phyloP scores from a whole-genome alignment of 2,888 invertebrate genomes.

The Apodemia duryi region DNA sequence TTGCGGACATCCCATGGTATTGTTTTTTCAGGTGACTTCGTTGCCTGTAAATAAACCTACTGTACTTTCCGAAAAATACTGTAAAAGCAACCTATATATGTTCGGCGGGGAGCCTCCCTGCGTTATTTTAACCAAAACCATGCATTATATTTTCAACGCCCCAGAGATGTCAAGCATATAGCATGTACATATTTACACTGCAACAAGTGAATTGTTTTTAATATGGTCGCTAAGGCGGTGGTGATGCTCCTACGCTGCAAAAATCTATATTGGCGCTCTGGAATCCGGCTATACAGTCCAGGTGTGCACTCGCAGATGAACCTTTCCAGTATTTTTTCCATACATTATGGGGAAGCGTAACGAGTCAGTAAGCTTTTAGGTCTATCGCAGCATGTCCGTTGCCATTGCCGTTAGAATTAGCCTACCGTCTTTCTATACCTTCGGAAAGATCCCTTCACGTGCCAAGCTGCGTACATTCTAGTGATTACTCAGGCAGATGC shows the following conservation, averaged over 20 bases:
- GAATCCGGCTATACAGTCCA: background rate
- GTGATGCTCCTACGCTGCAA: background rate
- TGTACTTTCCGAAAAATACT: conserved; percentile 31
- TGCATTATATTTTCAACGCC: background rate
- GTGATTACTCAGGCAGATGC: too few species aligned
- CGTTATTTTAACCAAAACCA: background rate
- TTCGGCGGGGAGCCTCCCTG: background rate
- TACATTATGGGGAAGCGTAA: background rate
- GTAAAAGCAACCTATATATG: background rate
- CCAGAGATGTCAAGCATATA: background rate
- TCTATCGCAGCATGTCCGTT: too few species aligned
- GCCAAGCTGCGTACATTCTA: too few species aligned
- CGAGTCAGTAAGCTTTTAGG: too few species aligned
- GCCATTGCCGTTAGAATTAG: too few species aligned
- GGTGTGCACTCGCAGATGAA: background rate
- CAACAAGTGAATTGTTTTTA: background rate
- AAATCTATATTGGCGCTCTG: background rate
- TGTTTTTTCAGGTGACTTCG: conserved; percentile 23
- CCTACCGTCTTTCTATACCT: too few species aligned
- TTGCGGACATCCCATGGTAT: conserved; percentile 28
- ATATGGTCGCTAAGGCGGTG: background rate
- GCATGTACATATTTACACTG: background rate
- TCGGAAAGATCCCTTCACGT: background rate
- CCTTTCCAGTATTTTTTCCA: background rate
- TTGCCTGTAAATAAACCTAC: conserved; percentile 23